Evolutionary conservation across 2,888 invertebrate genomes (phyloP).

Genomic region (Abrostola tripartita): DNA sequence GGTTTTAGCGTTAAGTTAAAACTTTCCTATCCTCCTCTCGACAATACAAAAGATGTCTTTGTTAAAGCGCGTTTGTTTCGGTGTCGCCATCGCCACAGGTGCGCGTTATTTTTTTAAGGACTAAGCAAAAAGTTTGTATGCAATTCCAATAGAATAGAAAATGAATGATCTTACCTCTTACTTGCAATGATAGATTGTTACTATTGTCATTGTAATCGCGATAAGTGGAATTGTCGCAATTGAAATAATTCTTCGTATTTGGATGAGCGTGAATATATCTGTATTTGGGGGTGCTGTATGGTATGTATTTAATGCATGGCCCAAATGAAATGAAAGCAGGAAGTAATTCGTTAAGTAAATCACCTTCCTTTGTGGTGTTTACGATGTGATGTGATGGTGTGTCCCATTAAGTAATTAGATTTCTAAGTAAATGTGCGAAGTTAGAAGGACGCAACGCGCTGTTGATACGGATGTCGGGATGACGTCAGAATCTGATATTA

Average conservation of each 20-base stretch:
- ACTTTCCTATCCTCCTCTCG: constrained; percentile 37
- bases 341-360: constrained; percentile 42
- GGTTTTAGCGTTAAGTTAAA: constrained; percentile 15
- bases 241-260: constrained; percentile 17
- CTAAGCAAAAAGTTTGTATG: constrained; percentile 31
- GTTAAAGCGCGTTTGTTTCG: constrained; percentile 22
- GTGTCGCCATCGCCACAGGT: constrained; percentile 40
- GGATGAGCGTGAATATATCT: constrained; percentile 27
- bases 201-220: constrained; percentile 46
- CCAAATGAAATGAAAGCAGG: constrained; percentile 34
- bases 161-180: constrained; percentile 16
- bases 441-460: constrained; percentile 27
- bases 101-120: constrained; percentile 33
- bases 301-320: neutral
- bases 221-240: constrained; percentile 27
- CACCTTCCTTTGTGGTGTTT: constrained; percentile 33
- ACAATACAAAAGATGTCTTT: constrained; percentile 42
- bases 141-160: constrained; percentile 35
- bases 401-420: constrained; percentile 48
- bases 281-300: constrained; percentile 15
- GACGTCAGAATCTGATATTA: constrained; percentile 51
- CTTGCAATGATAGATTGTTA: constrained; percentile 40
- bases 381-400: constrained; percentile 37
- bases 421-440: constrained; percentile 43
- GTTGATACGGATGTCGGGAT: constrained; percentile 26